Base-by-base conservation (phyloP, 2,113 vertebrate genomes). In the Megalops atlanticus region DNA sequence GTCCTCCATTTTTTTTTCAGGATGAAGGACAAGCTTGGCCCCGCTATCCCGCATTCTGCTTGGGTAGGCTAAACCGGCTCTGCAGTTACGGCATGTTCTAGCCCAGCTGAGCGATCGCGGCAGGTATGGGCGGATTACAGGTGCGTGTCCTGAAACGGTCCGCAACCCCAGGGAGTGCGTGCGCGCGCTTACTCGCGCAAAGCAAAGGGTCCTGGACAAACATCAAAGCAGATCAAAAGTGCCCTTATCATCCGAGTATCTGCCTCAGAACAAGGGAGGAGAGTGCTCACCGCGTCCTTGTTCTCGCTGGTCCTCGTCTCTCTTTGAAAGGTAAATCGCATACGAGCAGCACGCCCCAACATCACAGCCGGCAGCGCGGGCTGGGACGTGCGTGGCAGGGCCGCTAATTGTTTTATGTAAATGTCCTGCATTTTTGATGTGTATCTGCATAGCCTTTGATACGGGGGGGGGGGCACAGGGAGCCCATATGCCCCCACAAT, bases 71-170 rank as follows among this genome's bases (percentile, higher is more conserved):
- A 74, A 74, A 52, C 74, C 68, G 35, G 52, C 76, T 47, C 81
- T 78, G 83, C 83, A 73, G 85, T 83, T 81, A 79, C n/a, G 33
- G 7, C n/a, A 4, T 70, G 27, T 76, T 49, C 31, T 49, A 15
- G 12, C 27, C 76, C 76, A 11, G 45, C 76, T 16, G 47, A 38
- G 76, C 52, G 35, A 58, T 74, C 79, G 41, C 71, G 64, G 72
- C 47, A 74, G 36, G 38, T 64, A 21, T n/a, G 4, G 1, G 39
- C 14, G 14, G 27, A 18, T 70, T 71, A 52, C 1, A 45, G 45
- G 79, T 41, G 38, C 45, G 15, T 43, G 45, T 80, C 78, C 79
- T 36, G 24, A 79, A 82, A 40, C 68, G 8, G 36, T 74, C 71
- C 45, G 40, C 74, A 64, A 78, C 73, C 64, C 31, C 45, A 49